phyloP scores from a whole-genome alignment of 2,888 invertebrate species.

The Melitaea athalia region DNA sequence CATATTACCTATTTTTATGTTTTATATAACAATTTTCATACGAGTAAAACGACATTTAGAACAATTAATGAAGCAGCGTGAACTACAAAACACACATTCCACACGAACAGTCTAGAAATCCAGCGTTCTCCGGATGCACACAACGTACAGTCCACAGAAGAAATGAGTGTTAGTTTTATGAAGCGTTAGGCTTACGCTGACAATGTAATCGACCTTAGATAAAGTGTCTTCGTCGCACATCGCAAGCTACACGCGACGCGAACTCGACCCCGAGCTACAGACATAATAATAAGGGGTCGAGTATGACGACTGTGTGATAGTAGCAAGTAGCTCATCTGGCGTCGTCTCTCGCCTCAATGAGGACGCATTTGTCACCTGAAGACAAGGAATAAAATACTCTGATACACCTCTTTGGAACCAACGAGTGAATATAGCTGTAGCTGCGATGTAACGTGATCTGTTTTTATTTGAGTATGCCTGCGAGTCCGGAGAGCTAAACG shows the following conservation, averaged over 20 bases:
- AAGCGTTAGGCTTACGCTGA: slow-evolving; percentile 82
- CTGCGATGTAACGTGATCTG: slow-evolving; percentile 80
- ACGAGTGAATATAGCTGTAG: slow-evolving; percentile 79
- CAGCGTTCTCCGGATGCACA: slow-evolving; percentile 80
- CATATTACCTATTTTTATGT: slow-evolving; percentile 50
- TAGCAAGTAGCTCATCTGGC: slow-evolving; percentile 80
- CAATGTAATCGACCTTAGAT: slow-evolving; percentile 79
- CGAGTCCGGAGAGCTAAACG: slow-evolving; percentile 77
- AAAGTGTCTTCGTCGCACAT: slow-evolving; percentile 80
- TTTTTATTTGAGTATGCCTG: slow-evolving; percentile 72
- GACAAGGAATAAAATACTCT: slow-evolving; percentile 84
- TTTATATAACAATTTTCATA: slow-evolving; percentile 40
- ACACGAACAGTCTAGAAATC: slow-evolving; percentile 74
- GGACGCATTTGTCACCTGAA: slow-evolving; percentile 91
- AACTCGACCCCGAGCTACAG: slow-evolving; percentile 73
- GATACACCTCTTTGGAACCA: slow-evolving; percentile 77
- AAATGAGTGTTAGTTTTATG: slow-evolving; percentile 70
- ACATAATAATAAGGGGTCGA: slow-evolving; percentile 73
- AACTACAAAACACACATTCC: slow-evolving; percentile 80
- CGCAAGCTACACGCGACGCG: slow-evolving; percentile 78
- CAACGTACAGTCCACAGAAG: slow-evolving; percentile 72
- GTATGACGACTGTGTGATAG: slow-evolving; percentile 76
- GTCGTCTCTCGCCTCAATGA: slow-evolving; percentile 89
- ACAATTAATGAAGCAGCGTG: slow-evolving; percentile 67
- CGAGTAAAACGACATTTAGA: slow-evolving; percentile 56